phyloP scores from a whole-genome alignment of 2,797 vertebrate species.

The Hippoglossus hippoglossus region DNA sequence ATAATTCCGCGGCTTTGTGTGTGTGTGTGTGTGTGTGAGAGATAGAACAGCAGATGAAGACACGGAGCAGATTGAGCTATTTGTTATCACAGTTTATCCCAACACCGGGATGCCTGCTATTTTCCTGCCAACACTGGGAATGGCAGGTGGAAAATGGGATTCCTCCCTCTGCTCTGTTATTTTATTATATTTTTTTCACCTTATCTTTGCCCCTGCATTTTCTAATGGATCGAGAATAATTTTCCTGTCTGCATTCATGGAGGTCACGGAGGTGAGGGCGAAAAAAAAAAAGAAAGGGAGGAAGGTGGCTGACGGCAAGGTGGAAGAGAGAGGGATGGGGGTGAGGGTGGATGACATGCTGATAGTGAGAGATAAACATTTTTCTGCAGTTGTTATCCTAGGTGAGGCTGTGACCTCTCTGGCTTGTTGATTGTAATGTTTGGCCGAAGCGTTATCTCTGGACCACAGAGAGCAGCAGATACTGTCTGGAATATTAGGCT shows the following conservation, averaged over 20 bases:
- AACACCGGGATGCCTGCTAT: slow-evolving; percentile 69
- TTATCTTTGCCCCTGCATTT: slow-evolving; percentile 35
- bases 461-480: slow-evolving; percentile 58
- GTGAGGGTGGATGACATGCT: slow-evolving; percentile 62
- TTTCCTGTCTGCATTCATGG: slow-evolving; percentile 34
- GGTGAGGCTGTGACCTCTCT: slow-evolving; percentile 69
- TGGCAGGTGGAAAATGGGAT: slow-evolving; percentile 76
- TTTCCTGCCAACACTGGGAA: slow-evolving; percentile 67
- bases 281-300: slow-evolving; percentile 1
- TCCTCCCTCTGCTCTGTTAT: slow-evolving; percentile 62
- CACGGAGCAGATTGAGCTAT: slow-evolving; percentile 75
- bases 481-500: slow-evolving; percentile 63
- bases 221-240: slow-evolving; percentile 49
- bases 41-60: slow-evolving; percentile 69
- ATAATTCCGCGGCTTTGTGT: slow-evolving; percentile 47
- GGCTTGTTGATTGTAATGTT: slow-evolving; percentile 68
- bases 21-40: background rate
- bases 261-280: slow-evolving; percentile 52
- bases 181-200: slow-evolving; percentile 49
- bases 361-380: slow-evolving; percentile 69
- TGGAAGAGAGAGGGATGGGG: slow-evolving; percentile 22
- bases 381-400: slow-evolving; percentile 66
- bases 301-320: slow-evolving; percentile 48
- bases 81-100: slow-evolving; percentile 79
- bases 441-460: slow-evolving; percentile 65